A percentile compares a stretch with the other conserved stretches of the same genome.
Evolutionary conservation across 1,140 invertebrate species (phyloP).

Genomic region (Ptiloglossa arizonensis): DNA sequence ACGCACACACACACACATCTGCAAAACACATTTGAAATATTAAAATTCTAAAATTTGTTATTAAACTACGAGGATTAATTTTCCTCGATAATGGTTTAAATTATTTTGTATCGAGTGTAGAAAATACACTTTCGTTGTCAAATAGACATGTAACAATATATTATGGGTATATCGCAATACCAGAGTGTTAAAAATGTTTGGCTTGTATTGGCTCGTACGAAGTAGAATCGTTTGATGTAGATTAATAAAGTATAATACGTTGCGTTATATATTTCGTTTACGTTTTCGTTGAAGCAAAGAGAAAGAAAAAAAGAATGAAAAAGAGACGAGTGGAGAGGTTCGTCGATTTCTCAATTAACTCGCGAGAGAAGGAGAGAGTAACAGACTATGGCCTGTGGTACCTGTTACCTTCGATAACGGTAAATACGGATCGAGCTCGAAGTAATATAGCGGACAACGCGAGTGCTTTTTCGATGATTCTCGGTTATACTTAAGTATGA

Average conservation of each 20-base stretch:
- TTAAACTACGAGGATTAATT: too few species aligned
- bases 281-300: neutral
- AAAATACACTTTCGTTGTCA: too few species aligned
- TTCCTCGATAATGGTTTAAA: too few species aligned
- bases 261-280: neutral
- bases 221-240: too few species aligned
- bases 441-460: constrained; percentile 53
- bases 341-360: constrained; percentile 39
- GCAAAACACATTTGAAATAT: too few species aligned
- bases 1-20: too few species aligned
- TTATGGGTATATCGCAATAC: too few species aligned
- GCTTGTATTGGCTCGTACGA: too few species aligned
- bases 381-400: constrained; percentile 55
- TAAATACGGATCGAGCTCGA: constrained; percentile 60
- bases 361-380: constrained; percentile 36
- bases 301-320: neutral
- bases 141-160: too few species aligned
- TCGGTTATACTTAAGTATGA: constrained; percentile 14
- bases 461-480: constrained; percentile 46
- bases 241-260: neutral
- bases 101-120: too few species aligned
- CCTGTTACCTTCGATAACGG: constrained; percentile 64
- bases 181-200: too few species aligned
- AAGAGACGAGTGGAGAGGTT: neutral
- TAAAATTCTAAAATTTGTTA: too few species aligned